phyloP scores from a whole-genome alignment of 2,797 vertebrate species.

The Acrossocheilus wenchowensis region DNA sequence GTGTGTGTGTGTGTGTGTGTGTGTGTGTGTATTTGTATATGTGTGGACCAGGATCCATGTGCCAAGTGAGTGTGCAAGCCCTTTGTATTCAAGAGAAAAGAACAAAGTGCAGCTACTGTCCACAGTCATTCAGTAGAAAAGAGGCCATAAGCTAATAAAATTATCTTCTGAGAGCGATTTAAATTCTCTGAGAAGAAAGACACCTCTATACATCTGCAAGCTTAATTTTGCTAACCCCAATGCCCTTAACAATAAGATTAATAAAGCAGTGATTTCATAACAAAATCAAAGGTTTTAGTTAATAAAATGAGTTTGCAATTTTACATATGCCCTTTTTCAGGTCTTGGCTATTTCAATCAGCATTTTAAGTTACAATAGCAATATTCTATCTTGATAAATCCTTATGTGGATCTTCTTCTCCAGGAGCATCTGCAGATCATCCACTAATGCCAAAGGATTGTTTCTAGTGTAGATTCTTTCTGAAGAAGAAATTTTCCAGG shows the following conservation, averaged over 20 bases:
- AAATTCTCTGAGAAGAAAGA: slow-evolving; percentile 17
- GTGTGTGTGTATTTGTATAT: slow-evolving; percentile 52
- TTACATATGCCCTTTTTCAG: neutral
- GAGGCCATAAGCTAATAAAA: slow-evolving; percentile 31
- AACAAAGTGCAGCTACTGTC: slow-evolving; percentile 58
- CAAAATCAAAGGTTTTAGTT: neutral
- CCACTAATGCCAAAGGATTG: neutral
- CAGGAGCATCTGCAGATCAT: neutral
- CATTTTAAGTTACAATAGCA: neutral
- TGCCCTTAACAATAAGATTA: neutral
- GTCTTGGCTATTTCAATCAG: neutral
- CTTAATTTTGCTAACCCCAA: neutral
- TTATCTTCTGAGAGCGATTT: slow-evolving; percentile 8
- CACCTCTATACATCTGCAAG: neutral
- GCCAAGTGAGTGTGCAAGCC: slow-evolving; percentile 60
- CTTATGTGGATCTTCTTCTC: neutral
- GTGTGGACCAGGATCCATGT: neutral
- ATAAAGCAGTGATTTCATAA: slow-evolving; percentile 19
- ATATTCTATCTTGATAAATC: neutral
- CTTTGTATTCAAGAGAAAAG: slow-evolving; percentile 60
- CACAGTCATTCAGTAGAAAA: slow-evolving; percentile 28
- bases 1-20: slow-evolving; percentile 20
- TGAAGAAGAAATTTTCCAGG: neutral
- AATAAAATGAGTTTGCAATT: neutral
- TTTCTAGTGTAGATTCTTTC: neutral